Evolutionary conservation across 1,140 invertebrate genomes (phyloP), one percentile per base, ranked within the genome.

Genomic region (Diachasma alloeum): DNA sequence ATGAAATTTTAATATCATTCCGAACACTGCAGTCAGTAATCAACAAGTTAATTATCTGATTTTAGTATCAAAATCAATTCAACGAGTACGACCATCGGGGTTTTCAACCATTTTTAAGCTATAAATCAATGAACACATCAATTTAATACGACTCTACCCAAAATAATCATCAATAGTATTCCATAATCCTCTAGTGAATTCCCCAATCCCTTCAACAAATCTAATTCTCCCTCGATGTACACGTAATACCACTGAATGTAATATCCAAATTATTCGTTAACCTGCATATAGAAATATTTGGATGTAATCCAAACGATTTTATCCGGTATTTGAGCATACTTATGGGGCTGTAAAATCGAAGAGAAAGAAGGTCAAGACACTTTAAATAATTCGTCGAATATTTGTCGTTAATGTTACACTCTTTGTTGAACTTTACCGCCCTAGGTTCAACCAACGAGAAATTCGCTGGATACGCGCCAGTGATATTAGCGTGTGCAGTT

Each of bases 331-430:
- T 63, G 59, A 19, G 59, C 59, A 63, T 63, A 63, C 59, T 63
- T 63, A 63, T 26, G 59, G 24, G 19, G 19, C 24, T 26, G 59
- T 63, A 63, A 63, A 63, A 63, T 63, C 59, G 59, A 63, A 63
- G 22, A 8, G 59, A 63, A 63, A 63, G 22, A 17, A 19, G 59
- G 59, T 63, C 59, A 63, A 63, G 59, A 63, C 59, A 63, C 59
- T 63, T 63, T 63, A 63, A 63, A 63, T 63, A 63, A 63, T 63
- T 63, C 59, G 59, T 63, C 59, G 59, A 63, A 63, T 63, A 63
- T 63, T 63, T 26, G 59, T 63, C 19, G 24, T 63, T 63, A 63
- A 63, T 63, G 59, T 63, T 63, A 63, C 48, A 56, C 59, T 26
- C 59, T 63, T 63, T 63, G 59, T 63, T 63, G 59, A 63, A 63